Conservation (phyloP, 2,888 invertebrate genomes). For the Phalera bucephala region DNA sequence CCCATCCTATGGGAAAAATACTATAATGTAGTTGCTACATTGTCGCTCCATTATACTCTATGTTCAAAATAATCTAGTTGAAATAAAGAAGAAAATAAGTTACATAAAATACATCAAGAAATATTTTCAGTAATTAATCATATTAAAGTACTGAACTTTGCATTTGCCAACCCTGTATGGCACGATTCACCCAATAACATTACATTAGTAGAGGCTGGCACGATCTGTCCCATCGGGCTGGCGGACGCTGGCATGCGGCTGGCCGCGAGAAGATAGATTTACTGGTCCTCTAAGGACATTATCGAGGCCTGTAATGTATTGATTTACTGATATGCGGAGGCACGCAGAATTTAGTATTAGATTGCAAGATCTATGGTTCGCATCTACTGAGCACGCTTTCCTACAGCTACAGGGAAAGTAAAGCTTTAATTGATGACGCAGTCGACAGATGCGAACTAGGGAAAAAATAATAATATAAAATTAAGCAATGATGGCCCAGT, state of each 20-base stretch:
- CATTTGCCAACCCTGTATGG: slow-evolving; percentile 40
- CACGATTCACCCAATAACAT: slow-evolving; percentile 45
- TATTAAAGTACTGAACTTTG: too few species aligned
- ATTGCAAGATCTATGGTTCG: neutral
- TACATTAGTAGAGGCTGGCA: slow-evolving; percentile 42
- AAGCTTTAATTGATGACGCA: too few species aligned
- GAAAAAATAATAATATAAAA: too few species aligned
- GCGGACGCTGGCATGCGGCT: slow-evolving; percentile 35
- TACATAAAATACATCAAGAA: too few species aligned
- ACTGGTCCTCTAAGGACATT: slow-evolving; percentile 18
- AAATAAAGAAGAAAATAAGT: too few species aligned
- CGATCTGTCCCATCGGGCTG: slow-evolving; percentile 48
- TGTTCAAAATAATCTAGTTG: too few species aligned
- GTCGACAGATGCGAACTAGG: too few species aligned
- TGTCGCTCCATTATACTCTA: too few species aligned
- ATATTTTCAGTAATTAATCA: too few species aligned
- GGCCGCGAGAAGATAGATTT: slow-evolving; percentile 21
- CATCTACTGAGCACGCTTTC: neutral
- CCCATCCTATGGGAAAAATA: too few species aligned
- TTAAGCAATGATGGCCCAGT: too few species aligned
- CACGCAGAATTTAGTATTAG: slow-evolving; percentile 13
- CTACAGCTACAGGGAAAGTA: neutral
- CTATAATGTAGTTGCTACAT: too few species aligned
- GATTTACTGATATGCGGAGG: slow-evolving; percentile 20
- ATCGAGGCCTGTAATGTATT: slow-evolving; percentile 17